Conservation (phyloP, 1,140 invertebrate species). For the Heliothis virescens region DNA sequence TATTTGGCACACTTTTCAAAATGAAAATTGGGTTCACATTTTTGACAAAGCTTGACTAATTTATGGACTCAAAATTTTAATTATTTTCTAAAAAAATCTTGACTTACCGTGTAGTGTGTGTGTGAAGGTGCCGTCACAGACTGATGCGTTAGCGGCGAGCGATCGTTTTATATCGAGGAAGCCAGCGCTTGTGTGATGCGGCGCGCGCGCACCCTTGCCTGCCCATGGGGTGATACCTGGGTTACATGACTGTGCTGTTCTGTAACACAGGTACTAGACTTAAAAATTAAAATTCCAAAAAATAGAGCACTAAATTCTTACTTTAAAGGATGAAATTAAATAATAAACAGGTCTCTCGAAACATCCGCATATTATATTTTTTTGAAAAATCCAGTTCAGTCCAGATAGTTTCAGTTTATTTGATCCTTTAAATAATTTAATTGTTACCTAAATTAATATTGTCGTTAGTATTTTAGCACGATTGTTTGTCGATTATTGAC, state of each 20-base stretch:
- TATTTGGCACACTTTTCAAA: neutral
- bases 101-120: slow-evolving; percentile 72
- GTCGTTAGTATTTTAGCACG: too few relatives aligned
- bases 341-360: too few relatives aligned
- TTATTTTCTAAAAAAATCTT: slow-evolving; percentile 43
- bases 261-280: neutral
- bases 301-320: too few relatives aligned
- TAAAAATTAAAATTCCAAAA: too few relatives aligned
- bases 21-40: neutral
- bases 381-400: too few relatives aligned
- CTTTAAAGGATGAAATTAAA: too few relatives aligned
- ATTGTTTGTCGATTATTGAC: too few relatives aligned
- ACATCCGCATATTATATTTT: too few relatives aligned
- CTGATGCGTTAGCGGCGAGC: slow-evolving; percentile 72
- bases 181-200: slow-evolving; percentile 52
- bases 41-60: slow-evolving; percentile 11
- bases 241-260: slow-evolving; percentile 8
- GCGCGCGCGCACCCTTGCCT: slow-evolving; percentile 56
- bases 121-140: slow-evolving; percentile 73
- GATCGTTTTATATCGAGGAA: slow-evolving; percentile 78
- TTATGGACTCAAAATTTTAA: slow-evolving; percentile 20
- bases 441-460: too few relatives aligned
- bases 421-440: too few relatives aligned
- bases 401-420: too few relatives aligned
- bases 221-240: slow-evolving; percentile 51